These are phyloP conservation scores for Aleiodes alternator DNA, from an alignment of 2,888 invertebrate genomes.

Conservation along the genomic window DNA sequence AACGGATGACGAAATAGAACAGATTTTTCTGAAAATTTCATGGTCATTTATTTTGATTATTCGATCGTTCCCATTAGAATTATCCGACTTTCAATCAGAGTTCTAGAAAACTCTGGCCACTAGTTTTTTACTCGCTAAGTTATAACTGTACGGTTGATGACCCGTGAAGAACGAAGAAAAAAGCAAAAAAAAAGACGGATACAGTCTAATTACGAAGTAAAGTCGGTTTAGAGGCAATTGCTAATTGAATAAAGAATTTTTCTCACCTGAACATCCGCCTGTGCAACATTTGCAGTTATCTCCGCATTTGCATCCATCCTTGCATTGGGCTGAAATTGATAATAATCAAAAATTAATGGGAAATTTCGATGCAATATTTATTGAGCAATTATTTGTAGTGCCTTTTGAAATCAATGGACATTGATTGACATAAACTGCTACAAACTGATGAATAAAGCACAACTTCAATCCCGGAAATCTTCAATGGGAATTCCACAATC, in stretches of 20 bases:
- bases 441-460: background rate
- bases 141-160: constrained; percentile 52
- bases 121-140: constrained; percentile 30
- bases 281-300: constrained; percentile 68
- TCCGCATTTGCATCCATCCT: constrained; percentile 68
- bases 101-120: background rate
- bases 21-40: no score
- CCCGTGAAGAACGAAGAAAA: constrained; percentile 46
- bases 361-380: background rate
- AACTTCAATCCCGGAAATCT: background rate
- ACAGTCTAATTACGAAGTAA: background rate
- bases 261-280: constrained; percentile 10
- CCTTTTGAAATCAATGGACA: no score
- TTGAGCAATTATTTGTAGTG: background rate
- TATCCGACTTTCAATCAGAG: no score
- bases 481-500: background rate
- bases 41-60: no score
- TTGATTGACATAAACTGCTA: no score
- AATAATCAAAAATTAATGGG: constrained; percentile 15
- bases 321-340: constrained; percentile 65
- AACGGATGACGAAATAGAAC: no score
- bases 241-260: constrained; percentile 1
- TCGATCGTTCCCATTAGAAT: background rate
- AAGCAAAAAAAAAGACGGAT: constrained; percentile 34
- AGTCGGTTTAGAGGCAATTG: background rate